phyloP scores from a whole-genome alignment of 2,888 invertebrate species.

The Congeria kusceri region DNA sequence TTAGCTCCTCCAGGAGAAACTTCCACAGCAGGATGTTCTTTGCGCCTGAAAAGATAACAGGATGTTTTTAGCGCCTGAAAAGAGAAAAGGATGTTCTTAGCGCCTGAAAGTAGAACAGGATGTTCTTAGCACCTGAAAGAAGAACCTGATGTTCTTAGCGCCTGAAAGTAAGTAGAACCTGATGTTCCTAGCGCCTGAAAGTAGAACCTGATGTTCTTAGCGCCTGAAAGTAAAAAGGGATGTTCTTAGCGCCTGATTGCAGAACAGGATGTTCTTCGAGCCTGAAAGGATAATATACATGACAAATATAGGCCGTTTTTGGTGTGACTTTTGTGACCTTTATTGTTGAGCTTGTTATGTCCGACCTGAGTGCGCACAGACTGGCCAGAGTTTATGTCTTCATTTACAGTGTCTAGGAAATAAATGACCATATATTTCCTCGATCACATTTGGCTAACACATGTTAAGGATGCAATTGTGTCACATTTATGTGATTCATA shows the following conservation, averaged over 20 bases:
- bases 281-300: too few species aligned
- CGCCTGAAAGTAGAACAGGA: conserved; percentile 66
- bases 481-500: too few species aligned
- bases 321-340: too few species aligned
- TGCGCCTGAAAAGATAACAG: background rate
- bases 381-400: too few species aligned
- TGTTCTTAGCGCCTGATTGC: background rate
- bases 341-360: too few species aligned
- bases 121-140: conserved; percentile 1
- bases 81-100: too few species aligned
- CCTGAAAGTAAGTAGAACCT: conserved; percentile 62
- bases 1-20: conserved; percentile 72
- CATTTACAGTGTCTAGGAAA: too few species aligned
- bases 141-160: conserved; percentile 73
- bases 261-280: conserved; percentile 72
- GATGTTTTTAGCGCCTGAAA: conserved; percentile 75
- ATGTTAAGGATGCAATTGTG: too few species aligned
- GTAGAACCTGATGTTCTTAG: conserved; percentile 70
- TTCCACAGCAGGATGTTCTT: conserved; percentile 67
- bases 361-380: too few species aligned
- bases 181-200: conserved; percentile 5
- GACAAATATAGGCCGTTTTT: too few species aligned
- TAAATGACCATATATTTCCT: too few species aligned
- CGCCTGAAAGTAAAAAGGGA: conserved; percentile 65
- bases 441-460: too few species aligned